Base-by-base conservation (phyloP, 2,888 invertebrate genomes). In the Drosophila nigricruria region DNA sequence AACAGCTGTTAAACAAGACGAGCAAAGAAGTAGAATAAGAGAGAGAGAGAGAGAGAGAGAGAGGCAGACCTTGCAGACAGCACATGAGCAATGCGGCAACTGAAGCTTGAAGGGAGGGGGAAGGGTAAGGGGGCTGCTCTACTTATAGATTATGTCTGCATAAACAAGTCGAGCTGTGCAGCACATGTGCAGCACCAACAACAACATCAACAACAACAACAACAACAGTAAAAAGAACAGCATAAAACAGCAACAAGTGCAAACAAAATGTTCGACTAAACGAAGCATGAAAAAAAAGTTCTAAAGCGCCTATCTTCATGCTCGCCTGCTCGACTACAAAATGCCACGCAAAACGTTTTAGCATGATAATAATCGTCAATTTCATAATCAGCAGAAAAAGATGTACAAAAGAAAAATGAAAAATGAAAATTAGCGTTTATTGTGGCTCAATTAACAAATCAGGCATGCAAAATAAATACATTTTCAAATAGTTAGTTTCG, bases 281-380 rank as follows among this genome's bases (percentile, higher is more conserved):
- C 72, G 80, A 79, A 60, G 66, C 80, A 76, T 79, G 49, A 66
- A 76, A 38, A 50, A 62, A 38, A 54, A 18, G 16, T 25, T 45
- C 16, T 42, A 23, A 14, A 16, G 43, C 14, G 3, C 23, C 14
- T 43, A 14, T 43, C 25, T 9, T 45, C 25, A 16, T 45, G 9
- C 20, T 20, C 43, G 43, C 16, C 8, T 67, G 63, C 45, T 43
- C 12, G 64, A 74, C 76, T 42, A 25, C 1, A 18, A 63, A 49
- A 53, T 79, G 63, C 62, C 56, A 61, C 59, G 61, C 40, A 40
- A 43, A 27, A 10, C 52, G 23, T 14, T 45, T 5, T 36, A 49
- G 16, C 23, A 20, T 14, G 10, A 36, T 9, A 36, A n/a, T 25
- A 18, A 25, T 16, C 64, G 18, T 5, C 23, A 36, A 45, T 32